phyloP scores from a whole-genome alignment of 2,888 invertebrate genomes.

The Melinaea marsaeus region DNA sequence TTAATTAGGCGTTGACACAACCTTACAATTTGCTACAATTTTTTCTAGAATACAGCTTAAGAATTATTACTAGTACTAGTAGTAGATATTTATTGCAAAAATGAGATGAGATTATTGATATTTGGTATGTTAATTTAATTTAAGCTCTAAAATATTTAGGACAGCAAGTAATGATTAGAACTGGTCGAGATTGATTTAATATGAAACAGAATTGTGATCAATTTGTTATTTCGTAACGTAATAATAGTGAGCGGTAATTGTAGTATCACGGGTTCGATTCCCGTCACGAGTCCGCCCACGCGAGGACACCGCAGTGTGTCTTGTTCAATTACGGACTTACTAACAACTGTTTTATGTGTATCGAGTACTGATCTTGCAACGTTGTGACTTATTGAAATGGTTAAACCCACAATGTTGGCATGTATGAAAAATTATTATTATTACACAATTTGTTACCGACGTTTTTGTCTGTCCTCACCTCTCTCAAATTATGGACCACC shows the following conservation, averaged over 20 bases:
- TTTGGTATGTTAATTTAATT: neutral
- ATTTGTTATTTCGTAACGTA: slow-evolving; percentile 27
- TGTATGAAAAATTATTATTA: too few species aligned
- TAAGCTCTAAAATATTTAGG: neutral
- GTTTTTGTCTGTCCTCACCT: too few species aligned
- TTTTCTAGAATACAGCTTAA: too few species aligned
- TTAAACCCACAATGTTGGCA: too few species aligned
- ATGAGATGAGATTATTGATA: too few species aligned
- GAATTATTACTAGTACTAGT: too few species aligned
- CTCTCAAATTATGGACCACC: too few species aligned
- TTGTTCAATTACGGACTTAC: slow-evolving; percentile 3
- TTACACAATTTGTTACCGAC: too few species aligned
- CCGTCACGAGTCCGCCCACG: slow-evolving; percentile 28
- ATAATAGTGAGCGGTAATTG: slow-evolving; percentile 28
- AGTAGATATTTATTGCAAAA: too few species aligned
- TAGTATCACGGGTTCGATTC: slow-evolving; percentile 26
- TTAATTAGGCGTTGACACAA: neutral
- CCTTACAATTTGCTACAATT: neutral
- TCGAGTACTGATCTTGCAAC: neutral
- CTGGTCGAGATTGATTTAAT: slow-evolving; percentile 25
- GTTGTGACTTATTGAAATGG: too few species aligned
- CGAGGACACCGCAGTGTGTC: slow-evolving; percentile 9
- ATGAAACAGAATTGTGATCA: slow-evolving; percentile 25
- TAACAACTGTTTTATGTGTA: neutral
- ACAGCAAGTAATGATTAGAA: neutral